Evolutionary conservation across 2,113 vertebrate species (phyloP).

Genomic region (Notarius lentiginosus): DNA sequence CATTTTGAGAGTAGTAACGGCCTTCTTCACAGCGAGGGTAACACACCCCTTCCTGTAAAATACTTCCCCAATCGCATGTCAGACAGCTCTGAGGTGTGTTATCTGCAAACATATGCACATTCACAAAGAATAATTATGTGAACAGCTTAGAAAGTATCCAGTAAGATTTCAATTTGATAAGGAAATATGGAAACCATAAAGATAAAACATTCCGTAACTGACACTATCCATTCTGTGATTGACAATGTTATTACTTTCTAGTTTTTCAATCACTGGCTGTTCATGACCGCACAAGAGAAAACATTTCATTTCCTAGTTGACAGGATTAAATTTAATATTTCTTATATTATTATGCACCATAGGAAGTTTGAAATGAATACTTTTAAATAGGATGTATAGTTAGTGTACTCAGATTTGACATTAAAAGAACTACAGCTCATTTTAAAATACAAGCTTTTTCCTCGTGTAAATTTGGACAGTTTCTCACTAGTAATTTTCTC

Average conservation of each 20-base stretch:
- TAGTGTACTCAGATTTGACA: background rate
- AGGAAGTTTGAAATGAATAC: background rate
- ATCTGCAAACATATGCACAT: slow-evolving; percentile 59
- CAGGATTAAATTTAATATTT: background rate
- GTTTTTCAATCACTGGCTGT: background rate
- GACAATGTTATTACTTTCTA: background rate
- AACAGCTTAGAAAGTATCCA: background rate
- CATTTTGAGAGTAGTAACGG: slow-evolving; percentile 66
- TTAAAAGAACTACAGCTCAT: background rate
- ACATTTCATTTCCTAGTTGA: background rate
- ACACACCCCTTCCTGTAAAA: slow-evolving; percentile 65
- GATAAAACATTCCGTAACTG: background rate
- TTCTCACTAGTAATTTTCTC: background rate
- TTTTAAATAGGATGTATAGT: background rate
- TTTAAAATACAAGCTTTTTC: background rate
- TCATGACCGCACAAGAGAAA: background rate
- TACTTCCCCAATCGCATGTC: slow-evolving; percentile 71
- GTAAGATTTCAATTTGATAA: background rate
- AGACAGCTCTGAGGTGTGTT: slow-evolving; percentile 68
- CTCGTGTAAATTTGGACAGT: background rate
- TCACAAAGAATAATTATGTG: background rate
- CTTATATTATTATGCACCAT: background rate
- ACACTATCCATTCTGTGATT: background rate
- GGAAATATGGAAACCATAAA: background rate
- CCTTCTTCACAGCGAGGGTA: slow-evolving; percentile 72